Conservation (phyloP, 2,113 vertebrate species). For the Corvus moneduloides region DNA sequence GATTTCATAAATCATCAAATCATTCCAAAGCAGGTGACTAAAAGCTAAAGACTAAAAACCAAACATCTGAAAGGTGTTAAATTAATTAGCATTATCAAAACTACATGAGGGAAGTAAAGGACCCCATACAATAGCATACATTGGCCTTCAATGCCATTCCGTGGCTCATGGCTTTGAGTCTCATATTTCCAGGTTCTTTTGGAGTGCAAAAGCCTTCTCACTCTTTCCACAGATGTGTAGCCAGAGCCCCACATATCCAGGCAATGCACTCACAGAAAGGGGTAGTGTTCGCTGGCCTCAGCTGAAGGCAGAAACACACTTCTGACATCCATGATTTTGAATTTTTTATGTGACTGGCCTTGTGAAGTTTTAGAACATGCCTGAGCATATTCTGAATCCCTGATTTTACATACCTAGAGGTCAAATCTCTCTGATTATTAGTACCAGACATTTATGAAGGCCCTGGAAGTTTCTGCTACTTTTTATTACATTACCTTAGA, state of each 20-base stretch:
- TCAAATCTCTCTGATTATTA: not conserved
- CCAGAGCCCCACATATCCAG: not conserved
- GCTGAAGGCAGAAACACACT: not conserved
- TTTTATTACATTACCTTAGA: not conserved
- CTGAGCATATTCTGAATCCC: not conserved
- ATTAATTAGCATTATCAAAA: not conserved
- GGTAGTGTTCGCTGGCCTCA: not conserved
- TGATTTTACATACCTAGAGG: not conserved
- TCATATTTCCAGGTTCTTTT: not conserved
- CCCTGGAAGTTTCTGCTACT: not conserved
- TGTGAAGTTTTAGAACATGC: not conserved
- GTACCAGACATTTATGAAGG: not conserved
- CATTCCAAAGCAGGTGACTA: not conserved
- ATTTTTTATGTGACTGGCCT: not conserved
- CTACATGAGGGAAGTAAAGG: not conserved
- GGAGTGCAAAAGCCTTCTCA: not conserved
- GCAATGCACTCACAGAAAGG: not conserved
- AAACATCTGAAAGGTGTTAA: not conserved
- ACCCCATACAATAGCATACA: not conserved
- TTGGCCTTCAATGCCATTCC: not conserved
- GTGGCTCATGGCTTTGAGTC: fast-evolving
- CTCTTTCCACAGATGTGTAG: not conserved
- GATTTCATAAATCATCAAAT: not conserved
- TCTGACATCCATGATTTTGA: not conserved
- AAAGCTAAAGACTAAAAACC: not conserved